phyloP scores from a whole-genome alignment of 2,888 invertebrate species.

The Drosophila putrida region DNA sequence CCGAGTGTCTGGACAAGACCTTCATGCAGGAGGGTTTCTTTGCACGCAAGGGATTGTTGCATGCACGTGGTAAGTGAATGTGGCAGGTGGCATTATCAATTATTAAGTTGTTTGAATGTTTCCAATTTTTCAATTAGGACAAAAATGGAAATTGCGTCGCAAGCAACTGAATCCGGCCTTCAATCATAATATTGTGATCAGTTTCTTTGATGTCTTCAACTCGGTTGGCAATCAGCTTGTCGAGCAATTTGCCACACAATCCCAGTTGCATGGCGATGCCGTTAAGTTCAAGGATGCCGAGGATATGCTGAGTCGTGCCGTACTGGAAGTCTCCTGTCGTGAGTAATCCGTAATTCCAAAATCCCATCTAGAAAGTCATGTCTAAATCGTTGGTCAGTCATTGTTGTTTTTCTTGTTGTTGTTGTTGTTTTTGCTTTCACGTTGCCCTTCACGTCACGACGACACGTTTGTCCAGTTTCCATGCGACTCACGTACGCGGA shows the following conservation, averaged over 20 bases:
- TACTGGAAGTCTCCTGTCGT: conserved; percentile 83
- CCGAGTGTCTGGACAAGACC: conserved; percentile 83
- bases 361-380: conserved; percentile 1
- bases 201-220: conserved; percentile 82
- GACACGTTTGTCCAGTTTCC: conserved; percentile 71
- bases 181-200: conserved; percentile 79
- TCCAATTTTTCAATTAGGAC: conserved; percentile 56
- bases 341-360: conserved; percentile 53
- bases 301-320: conserved; percentile 82
- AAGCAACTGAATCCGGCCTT: conserved; percentile 84
- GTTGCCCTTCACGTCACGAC: conserved; percentile 42
- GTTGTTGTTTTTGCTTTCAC: conserved; percentile 1
- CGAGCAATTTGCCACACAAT: conserved; percentile 62
- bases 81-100: background rate
- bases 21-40: conserved; percentile 84
- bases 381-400: conserved; percentile 3
- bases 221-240: conserved; percentile 79
- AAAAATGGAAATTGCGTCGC: conserved; percentile 83
- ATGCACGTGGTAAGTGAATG: conserved; percentile 75
- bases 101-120: background rate
- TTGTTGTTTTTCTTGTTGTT: background rate
- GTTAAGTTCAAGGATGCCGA: conserved; percentile 79
- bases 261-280: conserved; percentile 59
- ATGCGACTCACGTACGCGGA: conserved; percentile 74
- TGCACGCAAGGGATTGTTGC: conserved; percentile 80